phyloP scores from a whole-genome alignment of 2,888 invertebrate species.

The Matsumyia berberina region DNA sequence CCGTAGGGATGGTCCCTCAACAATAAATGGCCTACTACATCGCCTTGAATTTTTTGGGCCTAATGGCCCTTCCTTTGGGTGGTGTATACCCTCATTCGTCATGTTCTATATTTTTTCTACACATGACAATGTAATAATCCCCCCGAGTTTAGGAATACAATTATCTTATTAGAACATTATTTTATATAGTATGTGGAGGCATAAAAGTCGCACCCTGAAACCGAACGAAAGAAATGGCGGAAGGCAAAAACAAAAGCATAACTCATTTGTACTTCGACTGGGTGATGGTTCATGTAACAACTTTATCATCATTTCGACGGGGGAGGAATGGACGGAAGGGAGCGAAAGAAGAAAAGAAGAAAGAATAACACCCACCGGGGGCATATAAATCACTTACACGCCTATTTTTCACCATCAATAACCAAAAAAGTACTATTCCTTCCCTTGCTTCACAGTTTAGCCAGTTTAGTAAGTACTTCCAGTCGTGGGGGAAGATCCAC shows the following conservation, averaged over 20 bases:
- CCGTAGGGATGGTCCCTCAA: slow-evolving; percentile 36
- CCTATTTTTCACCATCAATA: slow-evolving; percentile 74
- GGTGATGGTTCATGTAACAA: slow-evolving; percentile 56
- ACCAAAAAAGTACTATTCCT: slow-evolving; percentile 63
- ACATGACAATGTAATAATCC: slow-evolving; percentile 70
- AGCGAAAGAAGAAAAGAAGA: slow-evolving; percentile 8
- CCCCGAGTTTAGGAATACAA: slow-evolving; percentile 57
- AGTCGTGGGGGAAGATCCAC: slow-evolving; percentile 31
- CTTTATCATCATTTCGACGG: slow-evolving; percentile 58
- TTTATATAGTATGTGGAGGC: slow-evolving; percentile 46
- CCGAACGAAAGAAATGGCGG: slow-evolving; percentile 13
- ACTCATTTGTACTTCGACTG: slow-evolving; percentile 68
- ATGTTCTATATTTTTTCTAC: slow-evolving; percentile 32
- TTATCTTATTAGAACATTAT: slow-evolving; percentile 71
- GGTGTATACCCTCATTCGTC: slow-evolving; percentile 32
- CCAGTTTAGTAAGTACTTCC: slow-evolving; percentile 65
- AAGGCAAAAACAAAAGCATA: slow-evolving; percentile 52
- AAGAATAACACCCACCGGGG: slow-evolving; percentile 52
- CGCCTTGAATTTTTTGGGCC: slow-evolving; percentile 3
- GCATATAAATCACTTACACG: slow-evolving; percentile 72
- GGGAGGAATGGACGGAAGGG: slow-evolving; percentile 10
- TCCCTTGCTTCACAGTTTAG: slow-evolving; percentile 36
- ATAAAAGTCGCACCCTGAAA: slow-evolving; percentile 61
- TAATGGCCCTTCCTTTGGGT: slow-evolving; percentile 35
- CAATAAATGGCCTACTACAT: slow-evolving; percentile 49